Percentiles rank a stretch among this genome's conserved stretches.
phyloP scores from a whole-genome alignment of 2,888 invertebrate species.

The Lasioglossum oenotherae region DNA sequence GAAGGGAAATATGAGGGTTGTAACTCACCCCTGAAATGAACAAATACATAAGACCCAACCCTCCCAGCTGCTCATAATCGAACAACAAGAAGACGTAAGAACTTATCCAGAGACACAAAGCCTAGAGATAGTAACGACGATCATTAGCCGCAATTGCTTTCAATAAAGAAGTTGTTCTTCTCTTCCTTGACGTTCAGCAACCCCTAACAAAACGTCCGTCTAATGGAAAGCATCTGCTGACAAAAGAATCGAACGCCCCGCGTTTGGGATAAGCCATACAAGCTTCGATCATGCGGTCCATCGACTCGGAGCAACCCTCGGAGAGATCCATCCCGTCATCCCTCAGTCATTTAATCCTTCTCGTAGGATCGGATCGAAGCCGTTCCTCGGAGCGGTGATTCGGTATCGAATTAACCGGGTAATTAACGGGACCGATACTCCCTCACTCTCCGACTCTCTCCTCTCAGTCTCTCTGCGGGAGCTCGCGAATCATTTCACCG shows the following conservation, averaged over 20 bases:
- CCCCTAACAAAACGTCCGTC: neutral
- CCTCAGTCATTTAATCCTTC: slow-evolving; percentile 43
- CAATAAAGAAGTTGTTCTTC: slow-evolving; percentile 10
- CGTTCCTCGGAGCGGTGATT: slow-evolving; percentile 28
- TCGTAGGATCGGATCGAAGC: slow-evolving; percentile 10
- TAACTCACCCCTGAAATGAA: neutral
- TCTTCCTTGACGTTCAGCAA: neutral
- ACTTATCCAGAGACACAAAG: neutral
- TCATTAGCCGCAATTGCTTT: neutral
- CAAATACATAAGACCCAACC: neutral
- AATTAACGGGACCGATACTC: slow-evolving; percentile 36
- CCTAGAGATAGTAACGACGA: neutral
- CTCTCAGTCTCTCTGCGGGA: neutral
- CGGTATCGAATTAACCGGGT: slow-evolving; percentile 33
- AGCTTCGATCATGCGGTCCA: slow-evolving; percentile 57
- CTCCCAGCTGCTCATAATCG: neutral
- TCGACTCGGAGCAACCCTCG: slow-evolving; percentile 59
- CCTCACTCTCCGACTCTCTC: neutral
- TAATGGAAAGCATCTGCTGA: neutral
- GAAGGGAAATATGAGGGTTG: neutral
- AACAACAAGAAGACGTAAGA: neutral
- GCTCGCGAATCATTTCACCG: slow-evolving; percentile 14
- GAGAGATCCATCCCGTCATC: slow-evolving; percentile 31
- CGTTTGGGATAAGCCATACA: slow-evolving; percentile 40
- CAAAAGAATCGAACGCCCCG: neutral